Evolutionary conservation across 2,797 vertebrate species (phyloP).

Genomic region (Takifugu ocellatus): DNA sequence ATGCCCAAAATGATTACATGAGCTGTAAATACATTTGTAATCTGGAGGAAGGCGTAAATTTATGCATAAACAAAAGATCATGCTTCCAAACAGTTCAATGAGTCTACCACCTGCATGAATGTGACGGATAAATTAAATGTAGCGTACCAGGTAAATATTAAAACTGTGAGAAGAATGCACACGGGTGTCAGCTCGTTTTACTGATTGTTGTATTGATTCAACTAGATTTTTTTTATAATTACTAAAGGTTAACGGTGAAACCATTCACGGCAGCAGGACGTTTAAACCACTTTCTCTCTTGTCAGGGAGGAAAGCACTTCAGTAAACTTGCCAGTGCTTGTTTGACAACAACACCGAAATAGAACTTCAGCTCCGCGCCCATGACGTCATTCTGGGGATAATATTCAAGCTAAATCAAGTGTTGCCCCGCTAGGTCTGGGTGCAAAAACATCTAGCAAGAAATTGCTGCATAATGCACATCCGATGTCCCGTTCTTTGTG

Average conservation of each 20-base stretch:
- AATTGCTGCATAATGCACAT: background rate
- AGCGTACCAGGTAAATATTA: no score
- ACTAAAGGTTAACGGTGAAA: background rate
- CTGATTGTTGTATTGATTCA: no score
- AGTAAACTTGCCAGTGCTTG: constrained; percentile 26
- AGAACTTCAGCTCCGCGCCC: constrained; percentile 49
- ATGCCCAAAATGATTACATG: no score
- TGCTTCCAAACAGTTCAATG: no score
- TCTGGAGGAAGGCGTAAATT: background rate
- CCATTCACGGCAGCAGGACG: background rate
- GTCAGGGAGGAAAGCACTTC: background rate
- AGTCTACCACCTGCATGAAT: no score
- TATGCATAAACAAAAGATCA: no score
- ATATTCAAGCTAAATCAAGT: constrained; percentile 38
- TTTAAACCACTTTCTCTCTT: background rate
- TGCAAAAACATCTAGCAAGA: constrained; percentile 11
- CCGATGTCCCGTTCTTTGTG: background rate
- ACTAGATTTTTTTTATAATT: no score
- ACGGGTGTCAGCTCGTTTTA: no score
- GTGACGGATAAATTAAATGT: no score
- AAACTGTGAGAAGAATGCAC: no score
- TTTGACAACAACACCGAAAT: constrained; percentile 75
- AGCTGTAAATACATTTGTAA: no score
- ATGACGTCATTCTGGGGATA: constrained; percentile 67
- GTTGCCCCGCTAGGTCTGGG: constrained; percentile 1